phyloP scores from a whole-genome alignment of 2,113 vertebrate species.

The Nibea albiflora region DNA sequence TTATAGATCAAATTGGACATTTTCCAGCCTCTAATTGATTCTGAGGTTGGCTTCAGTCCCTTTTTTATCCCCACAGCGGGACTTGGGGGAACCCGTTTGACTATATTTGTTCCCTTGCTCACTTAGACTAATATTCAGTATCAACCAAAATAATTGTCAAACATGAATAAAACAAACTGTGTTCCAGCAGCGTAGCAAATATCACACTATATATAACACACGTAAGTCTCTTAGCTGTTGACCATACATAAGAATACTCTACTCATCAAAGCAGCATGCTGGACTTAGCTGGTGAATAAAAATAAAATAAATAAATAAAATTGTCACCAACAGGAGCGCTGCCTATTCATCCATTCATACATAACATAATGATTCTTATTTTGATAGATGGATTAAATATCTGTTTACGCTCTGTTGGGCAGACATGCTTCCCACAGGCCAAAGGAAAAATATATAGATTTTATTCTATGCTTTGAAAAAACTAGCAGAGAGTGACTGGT shows the following conservation, averaged over 20 bases:
- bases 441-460: not conserved
- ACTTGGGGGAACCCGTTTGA: conserved; percentile 24
- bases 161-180: conserved; percentile 24
- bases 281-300: conserved; percentile 2
- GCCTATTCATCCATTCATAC: not conserved
- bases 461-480: not conserved
- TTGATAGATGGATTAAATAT: not conserved
- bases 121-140: conserved; percentile 34
- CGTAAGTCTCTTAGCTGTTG: not conserved
- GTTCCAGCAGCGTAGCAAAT: conserved; percentile 33
- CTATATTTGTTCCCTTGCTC: conserved; percentile 1
- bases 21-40: conserved; percentile 59
- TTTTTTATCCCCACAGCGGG: conserved; percentile 32
- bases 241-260: conserved; percentile 1
- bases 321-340: not conserved
- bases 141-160: not conserved
- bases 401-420: not conserved
- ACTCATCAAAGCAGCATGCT: conserved; percentile 2
- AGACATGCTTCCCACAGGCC: not conserved
- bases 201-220: conserved; percentile 4
- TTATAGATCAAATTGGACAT: conserved; percentile 43
- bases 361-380: not conserved
- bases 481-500: not conserved
- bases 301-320: not conserved
- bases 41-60: conserved; percentile 26